Evolutionary conservation across 2,888 invertebrate genomes (phyloP).

Genomic region (Apoderus coryli): DNA sequence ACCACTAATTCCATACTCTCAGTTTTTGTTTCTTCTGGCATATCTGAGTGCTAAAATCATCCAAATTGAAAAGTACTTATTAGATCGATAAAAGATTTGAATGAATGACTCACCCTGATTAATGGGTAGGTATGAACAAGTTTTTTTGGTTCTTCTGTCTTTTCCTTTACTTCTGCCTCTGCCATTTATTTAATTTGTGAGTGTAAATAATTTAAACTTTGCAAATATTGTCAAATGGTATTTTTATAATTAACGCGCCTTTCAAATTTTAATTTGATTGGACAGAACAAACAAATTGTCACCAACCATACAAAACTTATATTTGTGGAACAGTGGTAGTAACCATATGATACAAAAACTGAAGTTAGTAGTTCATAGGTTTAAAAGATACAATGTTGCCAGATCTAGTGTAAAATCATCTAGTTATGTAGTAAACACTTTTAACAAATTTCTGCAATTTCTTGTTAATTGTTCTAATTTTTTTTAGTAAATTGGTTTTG

Average conservation of each 20-base stretch:
- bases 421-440: too few species aligned
- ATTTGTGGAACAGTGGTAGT: too few species aligned
- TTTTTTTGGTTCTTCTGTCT: conserved; percentile 19
- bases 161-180: conserved; percentile 19
- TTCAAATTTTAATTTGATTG: conserved; percentile 11
- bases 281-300: conserved; percentile 14
- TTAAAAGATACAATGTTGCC: too few species aligned
- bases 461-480: too few species aligned
- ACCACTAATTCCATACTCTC: conserved; percentile 85
- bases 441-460: too few species aligned
- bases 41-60: conserved; percentile 65
- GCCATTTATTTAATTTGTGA: conserved; percentile 16
- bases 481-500: too few species aligned
- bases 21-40: conserved; percentile 82
- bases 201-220: neutral
- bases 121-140: conserved; percentile 22
- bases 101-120: conserved; percentile 24
- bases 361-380: too few species aligned
- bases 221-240: conserved; percentile 3
- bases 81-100: conserved; percentile 8
- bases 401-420: too few species aligned
- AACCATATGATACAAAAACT: too few species aligned
- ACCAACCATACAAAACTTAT: conserved; percentile 9
- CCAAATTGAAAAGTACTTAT: conserved; percentile 5
- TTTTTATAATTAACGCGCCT: conserved; percentile 5